Conservation (phyloP, 2,888 invertebrate species). For the Volucella zonaria region DNA sequence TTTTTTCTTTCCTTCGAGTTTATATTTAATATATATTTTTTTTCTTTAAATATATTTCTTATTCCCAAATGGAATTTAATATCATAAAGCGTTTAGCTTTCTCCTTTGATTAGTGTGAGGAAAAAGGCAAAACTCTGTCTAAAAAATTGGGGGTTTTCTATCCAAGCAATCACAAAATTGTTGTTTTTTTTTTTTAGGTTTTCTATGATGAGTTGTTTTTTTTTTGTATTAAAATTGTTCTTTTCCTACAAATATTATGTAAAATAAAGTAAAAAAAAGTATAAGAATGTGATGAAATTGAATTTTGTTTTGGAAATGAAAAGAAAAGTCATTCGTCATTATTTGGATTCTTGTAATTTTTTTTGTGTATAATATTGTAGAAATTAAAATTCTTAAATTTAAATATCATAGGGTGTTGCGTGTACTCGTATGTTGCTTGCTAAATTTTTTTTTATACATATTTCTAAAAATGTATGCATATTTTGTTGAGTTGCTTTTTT, state of each 20-base stretch:
- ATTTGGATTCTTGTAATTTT: constrained; percentile 5
- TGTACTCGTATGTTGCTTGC: constrained; percentile 4
- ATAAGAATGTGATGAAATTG: not conserved
- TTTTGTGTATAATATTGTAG: constrained; percentile 17
- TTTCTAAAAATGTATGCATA: constrained; percentile 22
- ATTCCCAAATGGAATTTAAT: constrained; percentile 26
- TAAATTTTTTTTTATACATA: constrained; percentile 25
- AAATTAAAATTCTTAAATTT: constrained; percentile 44
- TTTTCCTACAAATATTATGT: not conserved
- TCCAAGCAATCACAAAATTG: constrained; percentile 13
- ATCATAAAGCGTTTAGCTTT: not conserved
- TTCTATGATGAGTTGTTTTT: not conserved
- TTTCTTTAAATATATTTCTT: not conserved
- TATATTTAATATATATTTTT: not conserved
- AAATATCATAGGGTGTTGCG: constrained; percentile 18
- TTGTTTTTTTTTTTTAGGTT: not conserved
- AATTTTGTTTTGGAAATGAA: not conserved
- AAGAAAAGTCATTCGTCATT: constrained; percentile 14
- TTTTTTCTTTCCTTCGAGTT: not conserved
- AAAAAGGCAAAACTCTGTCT: constrained; percentile 17
- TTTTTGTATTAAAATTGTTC: not conserved
- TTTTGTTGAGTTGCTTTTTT: constrained; percentile 2
- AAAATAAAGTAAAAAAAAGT: not conserved
- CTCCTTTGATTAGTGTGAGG: constrained; percentile 1
- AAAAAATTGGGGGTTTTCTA: not conserved